Evolutionary conservation across 2,888 invertebrate genomes (phyloP).

Genomic region (Gibbula magus): DNA sequence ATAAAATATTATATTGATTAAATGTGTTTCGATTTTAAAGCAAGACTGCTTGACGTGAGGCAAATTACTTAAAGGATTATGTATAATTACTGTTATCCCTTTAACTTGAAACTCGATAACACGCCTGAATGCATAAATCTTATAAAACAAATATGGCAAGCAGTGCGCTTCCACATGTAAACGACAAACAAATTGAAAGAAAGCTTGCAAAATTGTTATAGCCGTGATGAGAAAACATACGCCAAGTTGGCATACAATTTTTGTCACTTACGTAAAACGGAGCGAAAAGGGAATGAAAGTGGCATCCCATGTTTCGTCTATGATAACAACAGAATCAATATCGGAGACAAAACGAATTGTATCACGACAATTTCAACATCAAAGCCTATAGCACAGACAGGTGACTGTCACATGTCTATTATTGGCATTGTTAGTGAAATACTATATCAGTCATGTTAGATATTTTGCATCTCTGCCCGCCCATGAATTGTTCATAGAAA

Average conservation of each 20-base stretch:
- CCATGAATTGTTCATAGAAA: not conserved
- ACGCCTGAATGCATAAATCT: no score
- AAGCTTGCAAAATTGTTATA: no score
- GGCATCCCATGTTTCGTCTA: not conserved
- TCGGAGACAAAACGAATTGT: not conserved
- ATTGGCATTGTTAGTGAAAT: not conserved
- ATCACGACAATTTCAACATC: not conserved
- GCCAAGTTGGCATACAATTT: not conserved
- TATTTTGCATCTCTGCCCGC: no score
- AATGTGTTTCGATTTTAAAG: no score
- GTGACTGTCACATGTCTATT: not conserved
- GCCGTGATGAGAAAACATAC: not conserved
- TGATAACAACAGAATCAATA: conserved; percentile 1
- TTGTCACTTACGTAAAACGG: conserved; percentile 1
- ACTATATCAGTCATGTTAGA: not conserved
- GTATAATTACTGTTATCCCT: no score
- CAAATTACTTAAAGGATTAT: no score
- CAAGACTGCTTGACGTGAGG: no score
- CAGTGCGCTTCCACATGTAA: no score
- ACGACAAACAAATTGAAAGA: no score
- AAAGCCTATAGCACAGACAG: not conserved
- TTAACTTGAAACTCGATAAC: no score
- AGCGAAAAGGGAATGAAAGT: not conserved
- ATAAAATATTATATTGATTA: no score
- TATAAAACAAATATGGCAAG: no score